These are phyloP conservation scores for Drosophila helvetica DNA, from an alignment of 2,888 invertebrate species.

Conservation along the genomic window DNA sequence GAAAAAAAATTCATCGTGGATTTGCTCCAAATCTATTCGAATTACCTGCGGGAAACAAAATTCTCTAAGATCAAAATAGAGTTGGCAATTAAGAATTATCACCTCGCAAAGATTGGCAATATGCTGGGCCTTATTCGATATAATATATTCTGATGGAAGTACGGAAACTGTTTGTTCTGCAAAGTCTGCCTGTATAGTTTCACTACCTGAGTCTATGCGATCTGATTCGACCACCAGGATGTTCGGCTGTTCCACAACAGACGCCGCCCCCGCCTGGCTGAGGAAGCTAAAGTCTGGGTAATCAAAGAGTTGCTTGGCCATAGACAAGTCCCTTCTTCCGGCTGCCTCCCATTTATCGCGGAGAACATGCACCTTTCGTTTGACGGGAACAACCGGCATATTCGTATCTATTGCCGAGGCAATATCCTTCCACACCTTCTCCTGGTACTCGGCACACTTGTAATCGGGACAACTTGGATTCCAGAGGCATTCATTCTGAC, in stretches of 20 bases:
- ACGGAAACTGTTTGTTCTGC: too few relatives aligned
- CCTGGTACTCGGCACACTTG: conserved; percentile 9
- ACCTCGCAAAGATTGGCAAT: conserved; percentile 15
- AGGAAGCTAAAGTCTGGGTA: conserved; percentile 15
- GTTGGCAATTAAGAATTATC: too few relatives aligned
- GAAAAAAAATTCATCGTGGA: conserved; percentile 15
- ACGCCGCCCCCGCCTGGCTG: neutral
- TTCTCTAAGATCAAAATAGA: neutral
- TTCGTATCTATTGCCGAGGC: conserved; percentile 13
- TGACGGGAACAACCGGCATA: conserved; percentile 17
- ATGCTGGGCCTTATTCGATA: conserved; percentile 3
- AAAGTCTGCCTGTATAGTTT: neutral
- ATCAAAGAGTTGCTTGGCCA: neutral
- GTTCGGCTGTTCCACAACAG: neutral
- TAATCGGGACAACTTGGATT: conserved; percentile 23
- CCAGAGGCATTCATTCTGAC: conserved; percentile 24
- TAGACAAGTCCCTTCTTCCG: neutral
- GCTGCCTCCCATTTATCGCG: conserved; percentile 12
- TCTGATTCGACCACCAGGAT: neutral
- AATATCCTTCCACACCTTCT: conserved; percentile 15
- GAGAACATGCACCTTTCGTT: conserved; percentile 10
- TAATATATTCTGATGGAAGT: neutral
- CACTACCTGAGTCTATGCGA: conserved; percentile 10
- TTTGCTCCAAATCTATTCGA: conserved; percentile 12
- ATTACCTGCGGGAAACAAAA: neutral